Conservation (phyloP, 1,140 invertebrate species). For the Eueides isabella region DNA sequence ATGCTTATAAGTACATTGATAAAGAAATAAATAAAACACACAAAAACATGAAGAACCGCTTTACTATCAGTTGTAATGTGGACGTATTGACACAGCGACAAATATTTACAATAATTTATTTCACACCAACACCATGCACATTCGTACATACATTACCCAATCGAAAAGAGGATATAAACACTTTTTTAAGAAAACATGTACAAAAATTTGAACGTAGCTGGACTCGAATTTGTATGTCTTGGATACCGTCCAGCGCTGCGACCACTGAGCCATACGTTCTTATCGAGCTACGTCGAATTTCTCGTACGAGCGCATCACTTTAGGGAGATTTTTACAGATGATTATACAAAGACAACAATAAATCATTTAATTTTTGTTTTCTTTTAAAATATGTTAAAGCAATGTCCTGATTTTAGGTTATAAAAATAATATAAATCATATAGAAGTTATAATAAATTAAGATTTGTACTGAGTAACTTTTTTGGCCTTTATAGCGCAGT, state of each 20-base stretch:
- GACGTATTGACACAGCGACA: constrained; percentile 75
- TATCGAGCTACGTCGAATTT: neutral
- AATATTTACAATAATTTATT: constrained; percentile 60
- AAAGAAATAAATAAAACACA: constrained; percentile 47
- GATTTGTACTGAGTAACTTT: too few species aligned
- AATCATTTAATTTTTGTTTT: too few species aligned
- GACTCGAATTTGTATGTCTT: neutral
- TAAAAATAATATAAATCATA: too few species aligned
- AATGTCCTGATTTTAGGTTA: too few species aligned
- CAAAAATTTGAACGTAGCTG: neutral
- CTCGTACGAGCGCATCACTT: neutral
- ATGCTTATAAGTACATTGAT: too few species aligned
- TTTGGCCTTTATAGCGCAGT: too few species aligned
- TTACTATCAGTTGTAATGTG: constrained; percentile 75
- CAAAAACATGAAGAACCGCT: constrained; percentile 71
- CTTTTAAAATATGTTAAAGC: too few species aligned
- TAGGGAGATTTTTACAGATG: neutral
- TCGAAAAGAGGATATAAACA: neutral
- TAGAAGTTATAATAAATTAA: too few species aligned
- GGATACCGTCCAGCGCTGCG: neutral
- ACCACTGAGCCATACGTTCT: constrained; percentile 1
- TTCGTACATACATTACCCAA: constrained; percentile 15
- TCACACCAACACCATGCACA: constrained; percentile 21
- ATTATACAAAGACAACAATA: neutral
- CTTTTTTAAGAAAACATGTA: neutral